Conservation (phyloP, 1,140 invertebrate genomes). For the Cydia fagiglandana region DNA sequence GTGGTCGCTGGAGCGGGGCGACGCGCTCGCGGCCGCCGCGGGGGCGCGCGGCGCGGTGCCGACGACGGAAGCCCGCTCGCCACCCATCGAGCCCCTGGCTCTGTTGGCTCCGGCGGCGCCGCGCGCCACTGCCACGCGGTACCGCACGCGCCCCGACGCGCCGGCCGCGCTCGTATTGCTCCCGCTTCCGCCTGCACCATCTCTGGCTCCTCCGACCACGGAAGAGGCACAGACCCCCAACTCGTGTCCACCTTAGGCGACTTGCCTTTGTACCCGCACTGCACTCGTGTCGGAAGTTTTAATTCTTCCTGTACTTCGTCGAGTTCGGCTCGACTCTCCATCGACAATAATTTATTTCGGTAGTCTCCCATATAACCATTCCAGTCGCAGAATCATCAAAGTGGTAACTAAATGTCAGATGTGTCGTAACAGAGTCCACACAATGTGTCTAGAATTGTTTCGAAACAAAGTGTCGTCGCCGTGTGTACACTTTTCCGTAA, state of each 20-base stretch:
- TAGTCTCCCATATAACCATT: no score
- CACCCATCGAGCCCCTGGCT: conserved; percentile 23
- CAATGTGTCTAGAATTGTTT: no score
- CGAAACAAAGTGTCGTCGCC: no score
- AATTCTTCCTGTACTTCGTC: conserved; percentile 3
- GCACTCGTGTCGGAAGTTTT: conserved; percentile 15
- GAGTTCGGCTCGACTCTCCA: conserved; percentile 33
- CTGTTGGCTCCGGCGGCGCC: conserved; percentile 32
- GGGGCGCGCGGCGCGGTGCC: conserved; percentile 26
- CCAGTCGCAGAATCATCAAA: no score
- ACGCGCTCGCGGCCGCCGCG: conserved; percentile 51
- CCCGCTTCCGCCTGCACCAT: conserved; percentile 29
- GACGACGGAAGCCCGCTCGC: conserved; percentile 32
- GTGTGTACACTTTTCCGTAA: no score
- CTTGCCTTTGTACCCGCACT: background rate
- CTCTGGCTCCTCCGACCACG: background rate
- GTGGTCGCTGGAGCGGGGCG: conserved; percentile 65
- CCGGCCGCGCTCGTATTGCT: background rate
- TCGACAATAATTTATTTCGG: conserved; percentile 43
- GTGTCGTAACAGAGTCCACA: no score
- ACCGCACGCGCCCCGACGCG: conserved; percentile 33
- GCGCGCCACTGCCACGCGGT: conserved; percentile 40
- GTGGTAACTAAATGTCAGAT: no score
- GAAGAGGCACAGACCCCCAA: background rate
- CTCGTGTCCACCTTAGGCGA: conserved; percentile 22